Evolutionary conservation across 2,888 invertebrate species (phyloP).

Genomic region (Tinea trinotella): DNA sequence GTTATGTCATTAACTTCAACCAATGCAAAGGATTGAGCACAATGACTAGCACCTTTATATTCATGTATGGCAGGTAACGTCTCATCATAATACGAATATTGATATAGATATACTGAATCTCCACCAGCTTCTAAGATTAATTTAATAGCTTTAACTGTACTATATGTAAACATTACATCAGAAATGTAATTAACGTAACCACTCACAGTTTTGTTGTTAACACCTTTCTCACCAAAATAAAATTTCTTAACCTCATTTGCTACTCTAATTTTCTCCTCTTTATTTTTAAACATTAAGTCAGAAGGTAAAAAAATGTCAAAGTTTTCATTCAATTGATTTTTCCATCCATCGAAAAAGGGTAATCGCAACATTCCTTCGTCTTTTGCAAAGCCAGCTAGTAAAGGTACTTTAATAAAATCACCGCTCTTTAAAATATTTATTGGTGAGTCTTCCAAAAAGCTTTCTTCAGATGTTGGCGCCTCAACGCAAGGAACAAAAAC

Average conservation of each 20-base stretch:
- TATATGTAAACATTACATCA: slow-evolving; percentile 31
- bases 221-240: slow-evolving; percentile 15
- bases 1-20: background rate
- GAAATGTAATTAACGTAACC: slow-evolving; percentile 22
- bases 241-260: slow-evolving; percentile 15
- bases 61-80: background rate
- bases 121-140: slow-evolving; percentile 7
- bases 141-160: background rate
- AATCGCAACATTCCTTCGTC: slow-evolving; percentile 18
- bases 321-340: slow-evolving; percentile 13
- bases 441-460: slow-evolving; percentile 9
- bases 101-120: slow-evolving; percentile 10
- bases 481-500: slow-evolving; percentile 16
- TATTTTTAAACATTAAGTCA: slow-evolving; percentile 10
- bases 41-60: slow-evolving; percentile 9
- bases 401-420: slow-evolving; percentile 10
- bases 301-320: slow-evolving; percentile 14
- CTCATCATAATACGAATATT: slow-evolving; percentile 20
- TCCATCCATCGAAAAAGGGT: background rate
- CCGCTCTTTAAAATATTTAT: slow-evolving; percentile 18
- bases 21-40: slow-evolving; percentile 5
- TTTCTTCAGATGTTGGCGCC: slow-evolving; percentile 1
- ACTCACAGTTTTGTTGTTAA: background rate
- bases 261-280: slow-evolving; percentile 7
- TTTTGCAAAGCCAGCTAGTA: slow-evolving; percentile 16